Evolutionary conservation across 2,888 invertebrate genomes (phyloP), one percentile per base, ranked within the genome.

Genomic region (Phyllotreta cruciferae): DNA sequence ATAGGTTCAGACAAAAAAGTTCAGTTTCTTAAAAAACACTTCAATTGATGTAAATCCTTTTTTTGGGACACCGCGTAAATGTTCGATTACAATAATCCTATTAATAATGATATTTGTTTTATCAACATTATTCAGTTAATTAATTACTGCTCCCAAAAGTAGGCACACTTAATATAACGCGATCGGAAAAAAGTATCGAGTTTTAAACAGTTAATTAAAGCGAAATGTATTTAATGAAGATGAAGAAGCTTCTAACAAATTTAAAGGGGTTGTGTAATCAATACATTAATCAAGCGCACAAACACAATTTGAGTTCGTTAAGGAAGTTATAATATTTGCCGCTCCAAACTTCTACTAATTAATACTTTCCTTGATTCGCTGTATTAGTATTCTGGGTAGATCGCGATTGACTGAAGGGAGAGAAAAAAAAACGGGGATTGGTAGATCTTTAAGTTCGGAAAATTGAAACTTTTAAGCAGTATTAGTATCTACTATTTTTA

Each of bases 231-330:
- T 60, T 75, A 75, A 73, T 73, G 75, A 68, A 63, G 67, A 57
- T 50, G 49, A 66, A 68, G 69, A 62, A 65, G 64, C 62, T 71
- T 71, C 71, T 72, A 74, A 74, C 72, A 75, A 76, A 76, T 76
- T 75, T 73, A 72, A 75, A 75, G 78, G 24, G 78, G 78, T 77
- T 78, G 74, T 75, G 78, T 77, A 79, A 79, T 79, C 79, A 78
- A 79, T 79, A 79, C 77, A 79, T 79, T 79, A 78, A 78, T 79
- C 79, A 79, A 78, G 78, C 77, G 77, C 75, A 77, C 78, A 79
- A 79, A 79, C 79, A 79, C 79, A 79, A 79, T 79, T 79, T 79
- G 77, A 77, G 77, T 79, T 79, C 77, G 79, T 79, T 78, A 78
- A 78, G 76, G 75, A 79, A 79, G 78, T 79, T 79, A 78, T 79